phyloP scores from a whole-genome alignment of 1,140 invertebrate genomes.

The Ceratina australensis region DNA sequence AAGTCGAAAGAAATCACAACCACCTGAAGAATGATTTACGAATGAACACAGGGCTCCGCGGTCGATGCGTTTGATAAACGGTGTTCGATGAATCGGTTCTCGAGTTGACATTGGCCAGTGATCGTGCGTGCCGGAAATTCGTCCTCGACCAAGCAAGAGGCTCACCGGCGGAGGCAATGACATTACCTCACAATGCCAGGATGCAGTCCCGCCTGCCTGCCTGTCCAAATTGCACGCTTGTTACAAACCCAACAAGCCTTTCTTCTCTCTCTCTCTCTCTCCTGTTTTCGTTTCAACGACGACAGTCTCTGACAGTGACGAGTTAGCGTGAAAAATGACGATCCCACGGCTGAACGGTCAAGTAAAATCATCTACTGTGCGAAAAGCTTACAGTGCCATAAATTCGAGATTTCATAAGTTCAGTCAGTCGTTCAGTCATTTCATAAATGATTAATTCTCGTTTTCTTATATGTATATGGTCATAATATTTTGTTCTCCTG shows the following conservation, averaged over 20 bases:
- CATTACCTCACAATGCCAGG: constrained; percentile 63
- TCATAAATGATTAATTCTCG: no score
- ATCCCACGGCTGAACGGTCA: background rate
- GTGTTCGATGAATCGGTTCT: constrained; percentile 31
- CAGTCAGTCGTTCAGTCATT: no score
- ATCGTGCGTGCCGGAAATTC: constrained; percentile 54
- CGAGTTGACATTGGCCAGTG: constrained; percentile 42
- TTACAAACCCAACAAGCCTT: background rate
- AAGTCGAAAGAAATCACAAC: no score
- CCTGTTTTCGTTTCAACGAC: background rate
- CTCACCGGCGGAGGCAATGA: constrained; percentile 59
- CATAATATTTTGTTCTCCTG: no score
- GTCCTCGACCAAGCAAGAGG: constrained; percentile 49
- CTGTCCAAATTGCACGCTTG: constrained; percentile 32
- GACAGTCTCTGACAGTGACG: background rate
- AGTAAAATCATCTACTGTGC: background rate
- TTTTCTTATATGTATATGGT: no score
- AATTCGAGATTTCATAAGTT: no score
- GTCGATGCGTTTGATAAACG: constrained; percentile 28
- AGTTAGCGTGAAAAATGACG: background rate
- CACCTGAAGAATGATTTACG: background rate
- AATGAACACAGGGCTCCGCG: background rate
- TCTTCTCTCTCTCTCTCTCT: background rate
- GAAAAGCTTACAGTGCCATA: background rate
- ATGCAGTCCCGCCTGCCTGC: constrained; percentile 43